These are phyloP conservation scores for Drosophila anomelani DNA, from an alignment of 2,888 invertebrate genomes.

Conservation along the genomic window DNA sequence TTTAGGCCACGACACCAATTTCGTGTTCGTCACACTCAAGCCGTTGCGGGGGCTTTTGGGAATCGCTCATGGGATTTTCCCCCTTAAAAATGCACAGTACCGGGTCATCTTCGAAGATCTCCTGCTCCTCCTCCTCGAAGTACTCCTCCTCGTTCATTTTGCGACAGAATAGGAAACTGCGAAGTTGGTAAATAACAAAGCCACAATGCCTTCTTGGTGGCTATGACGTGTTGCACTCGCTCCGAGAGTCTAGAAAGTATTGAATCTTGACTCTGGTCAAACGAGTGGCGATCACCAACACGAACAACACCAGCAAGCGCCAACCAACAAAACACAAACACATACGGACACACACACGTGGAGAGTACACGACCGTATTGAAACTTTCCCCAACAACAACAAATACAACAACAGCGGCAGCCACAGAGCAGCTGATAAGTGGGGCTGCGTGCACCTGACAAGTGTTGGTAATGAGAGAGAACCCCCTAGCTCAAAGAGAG, in stretches of 20 bases:
- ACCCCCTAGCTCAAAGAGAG: neutral
- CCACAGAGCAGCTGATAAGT: conserved; percentile 46
- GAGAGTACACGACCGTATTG: conserved; percentile 14
- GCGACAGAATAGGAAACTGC: neutral
- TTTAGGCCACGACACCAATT: conserved; percentile 73
- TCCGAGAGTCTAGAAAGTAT: conserved; percentile 75
- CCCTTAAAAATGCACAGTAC: conserved; percentile 36
- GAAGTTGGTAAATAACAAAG: conserved; percentile 26
- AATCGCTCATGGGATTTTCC: conserved; percentile 9
- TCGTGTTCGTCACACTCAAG: conserved; percentile 54
- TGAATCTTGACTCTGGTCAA: conserved; percentile 72
- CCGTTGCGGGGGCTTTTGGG: conserved; percentile 11
- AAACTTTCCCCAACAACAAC: conserved; percentile 74
- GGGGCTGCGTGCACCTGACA: conserved; percentile 46
- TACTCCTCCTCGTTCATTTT: conserved; percentile 58
- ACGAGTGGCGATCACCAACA: conserved; percentile 58
- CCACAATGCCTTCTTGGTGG: conserved; percentile 33
- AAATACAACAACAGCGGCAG: neutral
- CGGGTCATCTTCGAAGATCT: conserved; percentile 71
- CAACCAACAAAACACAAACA: conserved; percentile 41
- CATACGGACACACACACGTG: conserved; percentile 32
- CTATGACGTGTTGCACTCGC: conserved; percentile 71
- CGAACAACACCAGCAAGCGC: neutral
- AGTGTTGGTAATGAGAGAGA: conserved; percentile 31
- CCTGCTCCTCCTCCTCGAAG: conserved; percentile 60